Evolutionary conservation across 1,140 invertebrate genomes (phyloP), one percentile per base, ranked within the genome.

Genomic region (Drosophila serrata): DNA sequence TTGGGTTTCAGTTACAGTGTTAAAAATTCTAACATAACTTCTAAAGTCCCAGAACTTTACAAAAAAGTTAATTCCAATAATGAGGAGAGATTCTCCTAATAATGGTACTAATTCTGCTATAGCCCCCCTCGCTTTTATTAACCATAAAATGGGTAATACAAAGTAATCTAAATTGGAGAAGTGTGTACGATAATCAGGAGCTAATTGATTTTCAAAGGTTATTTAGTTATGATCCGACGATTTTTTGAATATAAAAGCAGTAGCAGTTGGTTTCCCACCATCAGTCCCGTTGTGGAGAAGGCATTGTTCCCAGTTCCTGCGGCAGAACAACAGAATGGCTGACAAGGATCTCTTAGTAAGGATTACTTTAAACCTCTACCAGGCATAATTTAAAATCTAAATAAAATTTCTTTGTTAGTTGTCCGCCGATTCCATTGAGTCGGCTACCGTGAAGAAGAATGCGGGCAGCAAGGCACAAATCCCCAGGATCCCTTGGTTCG

Each of bases 291-390:
- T 64, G 22, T 42, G 19, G 3, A 37, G 17, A 8, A 33, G 17
- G 17, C 1, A 31, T 22, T 19, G 56, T 40, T n/a, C 24, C 5
- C 5, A 24, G 59, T 46, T 8, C 29, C 29, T 61, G 43, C 24
- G 6, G n/a, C 13, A 29, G 29, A 51, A 11, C 37, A 65, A 29
- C 29, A 58, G 9, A 39, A 77, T 77, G 75, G 37, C 48, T 9
- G 72, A 77, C 48, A 77, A 75, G 39, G 56, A 75, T 1, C 51
- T 68, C 33, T 24, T 68, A 39, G 75, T 77, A 75, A 61, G 37
- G 11, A 19, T 51, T 51, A 13, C 6, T 8, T 7, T 8, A 8
- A 33, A 13, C 48, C 29, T 2, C 33, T 7, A 1, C 3, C 6
- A 17, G 6, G 12, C 3, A 33, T 51, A 19, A 33, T 31, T 17